These are phyloP conservation scores for Calonectris borealis DNA, from an alignment of 2,113 vertebrate species.

Conservation along the genomic window DNA sequence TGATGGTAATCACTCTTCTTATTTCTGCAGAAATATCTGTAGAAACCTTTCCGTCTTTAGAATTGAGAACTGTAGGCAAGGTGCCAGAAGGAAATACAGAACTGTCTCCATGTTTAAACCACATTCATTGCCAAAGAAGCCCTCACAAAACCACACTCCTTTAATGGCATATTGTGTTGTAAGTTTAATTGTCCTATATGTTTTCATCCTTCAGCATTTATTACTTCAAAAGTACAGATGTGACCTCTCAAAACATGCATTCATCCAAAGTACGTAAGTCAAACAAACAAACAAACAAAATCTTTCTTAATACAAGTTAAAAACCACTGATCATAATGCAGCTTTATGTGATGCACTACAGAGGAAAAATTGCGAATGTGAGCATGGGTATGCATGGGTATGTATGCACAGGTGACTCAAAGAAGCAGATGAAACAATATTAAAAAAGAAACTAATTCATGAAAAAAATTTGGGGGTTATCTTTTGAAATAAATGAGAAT, in stretches of 20 bases:
- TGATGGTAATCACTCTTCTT: background rate
- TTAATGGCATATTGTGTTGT: background rate
- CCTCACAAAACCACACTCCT: background rate
- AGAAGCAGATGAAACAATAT: background rate
- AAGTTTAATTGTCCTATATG: background rate
- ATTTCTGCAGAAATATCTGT: background rate
- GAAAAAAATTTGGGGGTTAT: background rate
- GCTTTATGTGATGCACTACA: background rate
- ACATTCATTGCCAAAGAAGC: background rate
- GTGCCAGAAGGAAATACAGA: background rate
- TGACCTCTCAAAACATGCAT: background rate
- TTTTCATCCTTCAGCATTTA: background rate
- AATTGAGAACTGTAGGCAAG: background rate
- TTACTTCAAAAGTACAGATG: background rate
- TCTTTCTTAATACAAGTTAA: background rate
- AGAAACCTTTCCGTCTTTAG: background rate
- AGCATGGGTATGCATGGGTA: background rate
- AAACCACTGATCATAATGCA: background rate
- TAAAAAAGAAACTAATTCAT: background rate
- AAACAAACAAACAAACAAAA: background rate
- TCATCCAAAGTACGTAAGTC: background rate
- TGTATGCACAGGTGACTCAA: background rate
- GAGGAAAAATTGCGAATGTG: background rate
- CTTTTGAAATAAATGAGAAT: background rate
- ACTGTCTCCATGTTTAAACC: background rate